Conservation (phyloP, 2,113 vertebrate species). For the Corydoras maculifer region DNA sequence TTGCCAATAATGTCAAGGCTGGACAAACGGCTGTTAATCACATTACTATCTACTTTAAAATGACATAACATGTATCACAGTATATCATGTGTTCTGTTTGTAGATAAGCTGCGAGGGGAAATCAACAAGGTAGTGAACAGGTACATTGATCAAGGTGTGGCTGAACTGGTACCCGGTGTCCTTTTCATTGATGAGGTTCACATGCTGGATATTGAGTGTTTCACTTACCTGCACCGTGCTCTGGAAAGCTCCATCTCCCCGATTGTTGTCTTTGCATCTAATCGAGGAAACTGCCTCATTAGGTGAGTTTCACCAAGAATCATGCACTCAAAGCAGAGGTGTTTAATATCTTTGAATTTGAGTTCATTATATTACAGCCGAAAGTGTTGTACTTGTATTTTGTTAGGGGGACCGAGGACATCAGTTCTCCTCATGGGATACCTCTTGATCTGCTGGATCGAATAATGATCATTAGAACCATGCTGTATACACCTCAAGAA, state of each 20-base stretch:
- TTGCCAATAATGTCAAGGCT: too few species aligned
- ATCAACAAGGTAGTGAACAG: constrained; percentile 99
- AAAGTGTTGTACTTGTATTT: constrained; percentile 18
- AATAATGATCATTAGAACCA: constrained; percentile 95
- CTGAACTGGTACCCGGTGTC: constrained; percentile 91
- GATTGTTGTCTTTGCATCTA: constrained; percentile 95
- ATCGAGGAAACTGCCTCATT: constrained; percentile 91
- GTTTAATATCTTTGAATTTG: too few species aligned
- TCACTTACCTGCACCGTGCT: constrained; percentile 92
- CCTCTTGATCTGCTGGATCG: constrained; percentile 88
- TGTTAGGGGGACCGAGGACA: constrained; percentile 87
- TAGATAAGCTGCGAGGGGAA: constrained; percentile 93
- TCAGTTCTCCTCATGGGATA: constrained; percentile 91
- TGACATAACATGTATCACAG: too few species aligned
- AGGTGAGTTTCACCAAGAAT: constrained; percentile 62
- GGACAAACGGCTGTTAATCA: too few species aligned
- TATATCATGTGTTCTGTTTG: too few species aligned
- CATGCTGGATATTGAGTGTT: constrained; percentile 98
- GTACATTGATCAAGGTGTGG: constrained; percentile 95
- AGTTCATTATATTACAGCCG: not conserved
- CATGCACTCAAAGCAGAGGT: too few species aligned
- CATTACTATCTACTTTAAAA: too few species aligned
- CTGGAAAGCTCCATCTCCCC: constrained; percentile 92
- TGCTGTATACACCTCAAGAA: constrained; percentile 93
- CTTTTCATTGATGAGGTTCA: constrained; percentile 96